phyloP scores from a whole-genome alignment of 1,140 invertebrate genomes.

The Dysdera silvatica region DNA sequence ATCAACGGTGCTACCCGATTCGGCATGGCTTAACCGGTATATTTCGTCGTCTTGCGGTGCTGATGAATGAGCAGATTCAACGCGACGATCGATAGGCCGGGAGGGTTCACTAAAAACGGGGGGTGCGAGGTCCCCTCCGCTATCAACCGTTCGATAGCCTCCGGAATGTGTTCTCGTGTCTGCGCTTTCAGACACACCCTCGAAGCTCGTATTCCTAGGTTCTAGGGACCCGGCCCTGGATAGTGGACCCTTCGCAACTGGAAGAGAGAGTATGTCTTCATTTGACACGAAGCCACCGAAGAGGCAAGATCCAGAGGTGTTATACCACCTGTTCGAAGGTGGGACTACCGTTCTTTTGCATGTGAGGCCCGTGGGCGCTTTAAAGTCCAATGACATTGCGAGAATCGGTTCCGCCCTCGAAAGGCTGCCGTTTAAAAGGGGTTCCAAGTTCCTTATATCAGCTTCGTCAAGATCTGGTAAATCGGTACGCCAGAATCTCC shows the following conservation, averaged over 20 bases:
- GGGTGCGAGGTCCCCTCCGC: too few species aligned
- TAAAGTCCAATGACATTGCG: neutral
- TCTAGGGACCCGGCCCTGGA: too few species aligned
- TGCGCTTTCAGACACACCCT: too few species aligned
- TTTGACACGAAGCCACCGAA: too few species aligned
- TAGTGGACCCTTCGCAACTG: too few species aligned
- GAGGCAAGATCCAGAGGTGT: neutral
- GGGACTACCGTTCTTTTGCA: neutral
- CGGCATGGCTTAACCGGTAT: neutral
- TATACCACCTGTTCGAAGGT: neutral
- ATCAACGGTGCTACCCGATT: neutral
- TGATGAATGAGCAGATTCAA: neutral
- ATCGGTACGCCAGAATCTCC: slow-evolving; percentile 26
- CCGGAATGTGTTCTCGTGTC: too few species aligned
- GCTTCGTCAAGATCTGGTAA: slow-evolving; percentile 11
- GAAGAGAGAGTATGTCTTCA: too few species aligned
- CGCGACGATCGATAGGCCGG: too few species aligned
- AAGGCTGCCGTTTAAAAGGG: neutral
- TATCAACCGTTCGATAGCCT: too few species aligned
- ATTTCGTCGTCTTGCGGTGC: neutral
- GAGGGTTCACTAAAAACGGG: too few species aligned
- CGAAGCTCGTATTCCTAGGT: too few species aligned
- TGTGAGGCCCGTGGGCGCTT: neutral
- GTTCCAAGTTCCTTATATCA: slow-evolving; percentile 18
- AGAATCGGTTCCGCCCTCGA: neutral